These are phyloP conservation scores for Synanceia verrucosa DNA, from an alignment of 2,797 vertebrate species.

Conservation along the genomic window DNA sequence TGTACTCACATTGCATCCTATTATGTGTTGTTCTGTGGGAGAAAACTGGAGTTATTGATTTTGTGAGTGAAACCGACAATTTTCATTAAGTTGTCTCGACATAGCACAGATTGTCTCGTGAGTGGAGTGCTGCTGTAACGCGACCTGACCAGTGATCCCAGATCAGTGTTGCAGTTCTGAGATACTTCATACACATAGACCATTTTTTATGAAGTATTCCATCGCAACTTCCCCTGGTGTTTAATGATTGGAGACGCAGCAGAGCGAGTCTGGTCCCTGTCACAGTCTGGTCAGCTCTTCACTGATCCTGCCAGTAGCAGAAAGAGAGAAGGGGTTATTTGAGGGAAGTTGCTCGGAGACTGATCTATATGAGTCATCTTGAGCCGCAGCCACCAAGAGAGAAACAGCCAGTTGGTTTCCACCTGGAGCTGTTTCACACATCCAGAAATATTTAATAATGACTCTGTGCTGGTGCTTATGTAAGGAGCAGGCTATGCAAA, in stretches of 20 bases:
- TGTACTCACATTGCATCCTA: slow-evolving; percentile 70
- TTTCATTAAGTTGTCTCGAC: slow-evolving; percentile 56
- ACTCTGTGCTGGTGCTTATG: slow-evolving; percentile 4
- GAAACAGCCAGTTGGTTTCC: slow-evolving; percentile 16
- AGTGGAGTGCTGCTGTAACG: slow-evolving; percentile 21
- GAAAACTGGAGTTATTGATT: slow-evolving; percentile 69
- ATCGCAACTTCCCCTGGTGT: slow-evolving; percentile 52
- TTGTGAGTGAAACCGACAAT: slow-evolving; percentile 69
- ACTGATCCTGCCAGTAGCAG: slow-evolving; percentile 45
- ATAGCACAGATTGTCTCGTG: slow-evolving; percentile 33
- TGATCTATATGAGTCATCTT: slow-evolving; percentile 67
- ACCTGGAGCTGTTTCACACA: slow-evolving; percentile 28
- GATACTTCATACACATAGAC: slow-evolving; percentile 28
- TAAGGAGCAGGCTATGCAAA: slow-evolving; percentile 22
- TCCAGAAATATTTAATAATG: slow-evolving; percentile 33
- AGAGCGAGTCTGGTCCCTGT: slow-evolving; percentile 52
- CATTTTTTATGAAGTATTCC: slow-evolving; percentile 59
- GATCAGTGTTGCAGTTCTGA: slow-evolving; percentile 43
- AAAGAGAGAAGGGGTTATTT: slow-evolving; percentile 56
- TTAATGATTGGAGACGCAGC: slow-evolving; percentile 57
- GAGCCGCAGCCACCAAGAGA: slow-evolving; percentile 5
- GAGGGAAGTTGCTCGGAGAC: slow-evolving; percentile 57
- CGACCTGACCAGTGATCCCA: slow-evolving; percentile 45
- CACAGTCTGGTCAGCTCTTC: slow-evolving; percentile 65
- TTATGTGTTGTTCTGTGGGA: slow-evolving; percentile 69